phyloP scores from a whole-genome alignment of 2,797 vertebrate genomes.

The Lepilemur septentrionalis region DNA sequence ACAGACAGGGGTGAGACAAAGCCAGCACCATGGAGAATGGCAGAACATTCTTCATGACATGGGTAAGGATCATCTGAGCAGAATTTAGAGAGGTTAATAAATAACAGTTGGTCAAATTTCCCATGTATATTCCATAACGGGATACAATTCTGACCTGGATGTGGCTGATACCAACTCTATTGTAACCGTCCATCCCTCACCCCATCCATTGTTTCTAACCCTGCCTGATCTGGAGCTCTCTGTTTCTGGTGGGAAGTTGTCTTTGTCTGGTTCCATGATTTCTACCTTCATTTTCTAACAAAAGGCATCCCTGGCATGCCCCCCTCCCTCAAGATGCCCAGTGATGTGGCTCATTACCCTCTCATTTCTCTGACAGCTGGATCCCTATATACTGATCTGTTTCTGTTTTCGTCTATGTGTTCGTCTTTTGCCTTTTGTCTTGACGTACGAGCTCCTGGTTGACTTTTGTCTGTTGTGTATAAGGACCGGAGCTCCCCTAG shows the following conservation, averaged over 20 bases:
- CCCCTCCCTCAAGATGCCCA: neutral
- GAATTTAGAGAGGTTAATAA: neutral
- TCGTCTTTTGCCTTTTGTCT: neutral
- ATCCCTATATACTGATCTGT: neutral
- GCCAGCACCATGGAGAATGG: neutral
- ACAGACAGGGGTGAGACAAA: neutral
- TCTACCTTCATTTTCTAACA: neutral
- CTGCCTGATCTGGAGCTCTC: neutral
- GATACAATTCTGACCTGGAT: neutral
- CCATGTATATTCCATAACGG: neutral
- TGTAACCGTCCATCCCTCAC: neutral
- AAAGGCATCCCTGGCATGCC: neutral
- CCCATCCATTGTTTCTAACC: neutral
- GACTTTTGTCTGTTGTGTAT: neutral
- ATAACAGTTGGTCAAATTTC: no score
- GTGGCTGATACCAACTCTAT: accelerated
- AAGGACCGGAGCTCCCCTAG: neutral
- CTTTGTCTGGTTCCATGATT: neutral
- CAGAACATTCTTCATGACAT: neutral
- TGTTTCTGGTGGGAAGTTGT: neutral
- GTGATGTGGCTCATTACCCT: neutral
- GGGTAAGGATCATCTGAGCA: neutral
- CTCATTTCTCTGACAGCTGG: neutral
- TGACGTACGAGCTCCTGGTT: neutral
- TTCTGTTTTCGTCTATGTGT: neutral